Evolutionary conservation across 2,113 vertebrate species (phyloP), one percentile per base, ranked within the genome.

Genomic region (Cichladusa arquata): DNA sequence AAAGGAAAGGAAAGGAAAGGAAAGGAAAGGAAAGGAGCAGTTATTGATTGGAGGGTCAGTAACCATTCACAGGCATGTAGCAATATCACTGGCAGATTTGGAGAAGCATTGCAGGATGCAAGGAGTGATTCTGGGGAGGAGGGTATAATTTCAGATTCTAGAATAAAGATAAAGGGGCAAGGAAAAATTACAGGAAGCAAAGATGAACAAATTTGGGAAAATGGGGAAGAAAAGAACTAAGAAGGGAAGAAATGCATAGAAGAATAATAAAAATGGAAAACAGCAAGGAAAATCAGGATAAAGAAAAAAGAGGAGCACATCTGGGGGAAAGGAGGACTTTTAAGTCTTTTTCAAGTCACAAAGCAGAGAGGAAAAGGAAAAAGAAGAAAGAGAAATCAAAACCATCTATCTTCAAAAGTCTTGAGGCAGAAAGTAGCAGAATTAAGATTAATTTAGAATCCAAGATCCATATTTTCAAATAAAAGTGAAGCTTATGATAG

Each of bases 361-460:
- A 90, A 53, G 19, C 14, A 80, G 11, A 71, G 20, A 65, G 12
- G 9, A 82, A 90, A 90, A 79, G 40, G n/a, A 76, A 14, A 72
- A 56, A 80, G 24, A 60, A 85, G 26, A 18, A 83, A 44, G 34
- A 92, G 36, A 87, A 93, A 90, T 82, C 44, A 76, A 93, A 94
- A 51, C 40, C 80, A 86, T 51, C 1, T 38, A 80, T 88, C 44
- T 77, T 74, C 34, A 72, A 48, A 88, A 69, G 87, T 81, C 84
- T 89, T 51, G 44, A 80, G 81, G 58, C 67, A 73, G 45, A 81
- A 89, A 89, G 50, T 4, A 79, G 47, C 36, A 92, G 29, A 92
- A 93, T 65, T 94, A 48, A 94, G 72, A 92, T 71, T 74, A 79
- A 92, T 89, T 83, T 91, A 69, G 81, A 94, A 81, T 36, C 72